These are phyloP conservation scores for Gymnorhina tibicen DNA, from an alignment of 2,113 vertebrate species.

Conservation along the genomic window DNA sequence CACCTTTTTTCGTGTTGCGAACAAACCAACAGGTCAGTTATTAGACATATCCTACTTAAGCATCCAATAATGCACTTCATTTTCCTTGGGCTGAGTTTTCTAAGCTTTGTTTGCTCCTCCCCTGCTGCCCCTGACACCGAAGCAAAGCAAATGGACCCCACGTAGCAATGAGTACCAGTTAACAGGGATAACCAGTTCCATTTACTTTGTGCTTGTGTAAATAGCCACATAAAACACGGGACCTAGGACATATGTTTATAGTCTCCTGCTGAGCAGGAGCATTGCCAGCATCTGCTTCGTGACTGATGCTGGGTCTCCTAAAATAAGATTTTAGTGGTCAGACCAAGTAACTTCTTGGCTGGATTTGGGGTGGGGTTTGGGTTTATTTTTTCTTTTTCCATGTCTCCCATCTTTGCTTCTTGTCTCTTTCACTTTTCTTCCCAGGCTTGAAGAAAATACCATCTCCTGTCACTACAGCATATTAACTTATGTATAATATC, in stretches of 20 bases:
- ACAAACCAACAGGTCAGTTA: background rate
- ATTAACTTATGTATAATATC: background rate
- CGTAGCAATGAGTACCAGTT: background rate
- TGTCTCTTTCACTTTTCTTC: background rate
- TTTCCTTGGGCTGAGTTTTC: background rate
- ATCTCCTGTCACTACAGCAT: background rate
- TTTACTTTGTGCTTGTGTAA: background rate
- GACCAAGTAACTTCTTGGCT: background rate
- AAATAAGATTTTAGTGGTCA: background rate
- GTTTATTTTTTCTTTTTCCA: background rate
- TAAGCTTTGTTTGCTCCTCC: background rate
- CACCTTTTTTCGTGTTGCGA: background rate
- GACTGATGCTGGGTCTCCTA: background rate
- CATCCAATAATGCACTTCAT: background rate
- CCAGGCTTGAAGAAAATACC: background rate
- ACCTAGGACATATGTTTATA: background rate
- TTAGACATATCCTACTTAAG: background rate
- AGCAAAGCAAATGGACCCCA: background rate
- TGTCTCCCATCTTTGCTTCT: background rate
- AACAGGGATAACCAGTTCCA: background rate
- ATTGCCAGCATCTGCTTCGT: background rate
- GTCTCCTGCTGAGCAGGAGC: background rate
- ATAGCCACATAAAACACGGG: background rate
- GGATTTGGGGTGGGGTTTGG: background rate
- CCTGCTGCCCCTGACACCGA: rapidly evolving